phyloP scores from a whole-genome alignment of 2,888 invertebrate genomes.

The Drosophila kanekoi region DNA sequence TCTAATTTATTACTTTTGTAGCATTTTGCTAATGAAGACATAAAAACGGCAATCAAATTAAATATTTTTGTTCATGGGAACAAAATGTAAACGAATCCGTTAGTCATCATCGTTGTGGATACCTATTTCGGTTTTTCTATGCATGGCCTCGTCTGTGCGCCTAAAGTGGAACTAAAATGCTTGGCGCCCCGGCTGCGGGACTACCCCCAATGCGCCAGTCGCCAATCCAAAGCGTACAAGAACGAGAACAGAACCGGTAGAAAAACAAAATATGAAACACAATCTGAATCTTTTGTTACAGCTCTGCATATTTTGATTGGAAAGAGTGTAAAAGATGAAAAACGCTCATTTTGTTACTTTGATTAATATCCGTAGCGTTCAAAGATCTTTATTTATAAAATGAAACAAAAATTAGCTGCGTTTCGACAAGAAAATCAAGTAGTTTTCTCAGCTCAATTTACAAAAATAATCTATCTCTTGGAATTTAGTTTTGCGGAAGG shows the following conservation, averaged over 20 bases:
- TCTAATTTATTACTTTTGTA: constrained; percentile 74
- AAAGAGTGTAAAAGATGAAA: constrained; percentile 40
- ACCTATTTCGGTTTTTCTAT: constrained; percentile 7
- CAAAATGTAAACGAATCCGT: constrained; percentile 68
- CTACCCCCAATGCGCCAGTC: constrained; percentile 6
- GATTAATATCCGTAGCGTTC: constrained; percentile 52
- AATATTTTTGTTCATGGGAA: constrained; percentile 76
- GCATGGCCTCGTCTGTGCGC: constrained; percentile 56
- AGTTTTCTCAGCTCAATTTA: constrained; percentile 2
- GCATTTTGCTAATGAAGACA: constrained; percentile 80
- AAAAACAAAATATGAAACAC: constrained; percentile 13
- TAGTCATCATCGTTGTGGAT: constrained; percentile 56
- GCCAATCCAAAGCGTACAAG: background rate
- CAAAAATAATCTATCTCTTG: background rate
- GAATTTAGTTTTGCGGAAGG: too few species aligned
- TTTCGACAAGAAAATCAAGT: constrained; percentile 10
- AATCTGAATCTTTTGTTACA: constrained; percentile 32
- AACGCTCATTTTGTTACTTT: constrained; percentile 45
- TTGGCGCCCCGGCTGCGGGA: constrained; percentile 59
- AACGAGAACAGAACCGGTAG: constrained; percentile 21
- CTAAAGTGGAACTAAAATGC: constrained; percentile 67
- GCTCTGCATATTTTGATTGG: constrained; percentile 25
- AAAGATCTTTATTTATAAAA: constrained; percentile 57
- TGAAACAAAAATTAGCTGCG: constrained; percentile 57
- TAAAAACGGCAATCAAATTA: constrained; percentile 81